These are phyloP conservation scores for Aphis craccivora DNA, from an alignment of 1,140 invertebrate species.

Conservation along the genomic window DNA sequence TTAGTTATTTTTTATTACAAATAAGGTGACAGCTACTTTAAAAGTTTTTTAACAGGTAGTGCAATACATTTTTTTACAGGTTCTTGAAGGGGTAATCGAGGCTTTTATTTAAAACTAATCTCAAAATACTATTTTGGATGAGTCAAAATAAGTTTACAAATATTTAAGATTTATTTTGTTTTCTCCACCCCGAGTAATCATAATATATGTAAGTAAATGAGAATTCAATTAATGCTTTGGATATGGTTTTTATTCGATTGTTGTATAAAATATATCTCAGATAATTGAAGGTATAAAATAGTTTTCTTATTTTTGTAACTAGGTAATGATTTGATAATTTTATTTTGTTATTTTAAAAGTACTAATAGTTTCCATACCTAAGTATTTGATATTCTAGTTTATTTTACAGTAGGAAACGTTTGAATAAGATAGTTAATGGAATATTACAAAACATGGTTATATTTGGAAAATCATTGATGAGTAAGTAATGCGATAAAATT, in stretches of 20 bases:
- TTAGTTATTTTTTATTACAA: neutral
- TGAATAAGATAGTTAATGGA: neutral
- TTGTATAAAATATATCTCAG: too few relatives aligned
- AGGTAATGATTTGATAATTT: neutral
- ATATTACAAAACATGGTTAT: neutral
- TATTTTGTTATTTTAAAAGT: neutral
- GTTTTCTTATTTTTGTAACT: neutral
- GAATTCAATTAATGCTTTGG: neutral
- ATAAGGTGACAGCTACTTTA: neutral
- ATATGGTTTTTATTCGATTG: neutral
- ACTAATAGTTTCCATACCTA: neutral
- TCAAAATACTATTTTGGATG: neutral
- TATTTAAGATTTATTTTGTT: neutral
- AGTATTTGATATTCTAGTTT: neutral
- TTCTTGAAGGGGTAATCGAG: neutral
- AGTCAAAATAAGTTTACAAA: neutral
- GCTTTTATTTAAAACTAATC: neutral
- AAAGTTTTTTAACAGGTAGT: constrained; percentile 16
- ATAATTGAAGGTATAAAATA: too few relatives aligned
- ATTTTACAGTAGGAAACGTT: neutral
- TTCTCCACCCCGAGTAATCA: neutral
- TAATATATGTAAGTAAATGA: neutral
- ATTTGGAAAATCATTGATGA: neutral
- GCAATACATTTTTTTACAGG: neutral
- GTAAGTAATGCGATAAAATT: neutral